A percentile compares a stretch with the other conserved stretches of the same genome.
These are phyloP conservation scores for Xenopus laevis DNA, from an alignment of 2,113 vertebrate species.

Conservation along the genomic window DNA sequence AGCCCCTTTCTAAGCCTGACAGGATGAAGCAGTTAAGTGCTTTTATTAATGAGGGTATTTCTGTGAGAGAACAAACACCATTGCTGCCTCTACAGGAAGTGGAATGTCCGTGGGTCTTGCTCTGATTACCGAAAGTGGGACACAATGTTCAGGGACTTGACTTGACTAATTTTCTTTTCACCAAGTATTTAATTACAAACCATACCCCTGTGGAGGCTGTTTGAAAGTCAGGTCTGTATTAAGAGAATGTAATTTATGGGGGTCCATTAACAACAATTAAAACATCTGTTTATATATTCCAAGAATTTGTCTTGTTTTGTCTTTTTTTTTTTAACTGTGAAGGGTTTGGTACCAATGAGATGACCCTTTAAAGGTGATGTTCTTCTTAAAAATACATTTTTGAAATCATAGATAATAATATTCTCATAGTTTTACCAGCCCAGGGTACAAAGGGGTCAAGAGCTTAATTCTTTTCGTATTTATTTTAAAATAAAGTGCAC, in stretches of 20 bases:
- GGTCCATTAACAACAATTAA: too few species aligned
- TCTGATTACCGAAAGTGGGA: constrained; percentile 20
- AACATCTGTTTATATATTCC: too few species aligned
- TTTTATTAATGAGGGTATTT: constrained; percentile 40
- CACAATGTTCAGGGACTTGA: constrained; percentile 11
- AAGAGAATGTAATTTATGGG: not conserved
- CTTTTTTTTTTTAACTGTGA: too few species aligned
- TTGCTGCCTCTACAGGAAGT: constrained; percentile 30
- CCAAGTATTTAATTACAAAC: constrained; percentile 35
- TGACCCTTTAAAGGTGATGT: too few species aligned
- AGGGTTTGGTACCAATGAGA: too few species aligned
- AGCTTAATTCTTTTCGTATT: too few species aligned
- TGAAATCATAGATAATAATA: too few species aligned
- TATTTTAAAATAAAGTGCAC: too few species aligned
- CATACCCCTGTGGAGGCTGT: constrained; percentile 5
- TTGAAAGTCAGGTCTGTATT: not conserved
- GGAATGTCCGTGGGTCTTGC: constrained; percentile 31
- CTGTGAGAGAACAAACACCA: constrained; percentile 34
- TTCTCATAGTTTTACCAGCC: too few species aligned
- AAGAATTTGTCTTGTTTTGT: too few species aligned
- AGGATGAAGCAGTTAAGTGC: constrained; percentile 39
- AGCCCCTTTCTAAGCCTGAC: constrained; percentile 28
- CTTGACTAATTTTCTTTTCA: constrained; percentile 28
- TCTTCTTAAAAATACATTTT: too few species aligned
- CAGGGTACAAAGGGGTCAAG: too few species aligned